Evolutionary conservation across 2,888 invertebrate genomes (phyloP), one percentile per base, ranked within the genome.

Genomic region (Chymomyza procnemis): DNA sequence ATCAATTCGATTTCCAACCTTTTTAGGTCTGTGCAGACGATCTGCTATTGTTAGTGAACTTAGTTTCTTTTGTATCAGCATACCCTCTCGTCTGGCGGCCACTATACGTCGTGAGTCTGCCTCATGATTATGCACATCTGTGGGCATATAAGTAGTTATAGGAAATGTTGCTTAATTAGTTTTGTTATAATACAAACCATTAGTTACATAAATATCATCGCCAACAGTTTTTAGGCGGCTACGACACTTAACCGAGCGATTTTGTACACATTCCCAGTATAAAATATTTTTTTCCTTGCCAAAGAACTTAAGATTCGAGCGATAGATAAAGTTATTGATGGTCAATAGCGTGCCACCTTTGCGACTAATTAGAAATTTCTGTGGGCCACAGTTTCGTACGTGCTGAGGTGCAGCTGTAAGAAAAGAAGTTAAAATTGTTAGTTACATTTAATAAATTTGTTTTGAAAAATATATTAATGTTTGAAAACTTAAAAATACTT

Each of bases 191-290:
- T 8, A 73, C 78, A 69, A 79, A 90, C 91, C 89, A 78, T 91
- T 91, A 19, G 91, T 90, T 8, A 91, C 89, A 67, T 86, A 90
- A 60, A 91, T 83, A 83, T 90, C 89, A 75, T 91, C 90, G 2
- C 90, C 90, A 57, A 91, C 83, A 9, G 91, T 90, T 78, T 91
- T 91, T 22, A 91, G 73, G 1, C 91, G 90, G 69, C 91, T 91
- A 1, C 91, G 89, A 64, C 91, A 91, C 73, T 91, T 91, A 62
- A 85, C 88, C 2, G 90, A 90, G n/a, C 91, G 89, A 76, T 91
- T 91, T 54, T 91, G 90, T 22, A 91, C 90, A 63, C 91, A 91
- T 75, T 91, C 91, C 91, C 91, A 91, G 57, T 91, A 91, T n/a
- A 91, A 85, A 66, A 90, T 90, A 61, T 91, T 89, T 56, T 79